Evolutionary conservation across 2,888 invertebrate genomes (phyloP), one percentile per base, ranked within the genome.

Genomic region (Melanargia galathea): DNA sequence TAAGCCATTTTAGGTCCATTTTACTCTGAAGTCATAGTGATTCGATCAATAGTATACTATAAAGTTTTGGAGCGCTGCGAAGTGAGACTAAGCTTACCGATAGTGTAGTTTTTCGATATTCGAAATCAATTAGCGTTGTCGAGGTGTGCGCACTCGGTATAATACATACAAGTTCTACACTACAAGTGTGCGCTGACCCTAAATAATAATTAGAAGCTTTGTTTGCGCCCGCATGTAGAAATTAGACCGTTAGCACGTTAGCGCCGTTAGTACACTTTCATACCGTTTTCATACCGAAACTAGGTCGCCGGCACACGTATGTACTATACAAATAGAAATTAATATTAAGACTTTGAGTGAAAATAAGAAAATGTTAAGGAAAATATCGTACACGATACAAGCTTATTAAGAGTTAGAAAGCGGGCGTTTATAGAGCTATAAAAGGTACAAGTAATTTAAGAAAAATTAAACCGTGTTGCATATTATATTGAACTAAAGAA

Each of bases 151-250:
- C n/a, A n/a, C n/a, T n/a, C n/a, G n/a, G n/a, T n/a, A n/a, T n/a
- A n/a, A n/a, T n/a, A n/a, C n/a, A n/a, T n/a, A n/a, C n/a, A n/a
- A n/a, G 3, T 30, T 30, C 1, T 30, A 8, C 24, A 13, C 4
- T 11, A 16, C 49, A 57, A 61, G 64, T 61, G 51, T 64, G 46
- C 43, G 46, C 52, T 20, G 52, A 26, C 52, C 64, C 56, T 63
- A 55, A 61, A 59, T 51, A n/a, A 63, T 58, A 59, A 65, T 62
- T 59, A 59, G 57, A 57, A 54, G 58, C 63, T 45, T 52, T 60
- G 63, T 63, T 64, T 63, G 65, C 59, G 62, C 48, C 60, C 60
- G 65, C 52, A 60, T 59, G 59, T 62, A 60, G 63, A 58, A 67
- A 45, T 64, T 61, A 54, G 56, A 60, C 26, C 51, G 43, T 35